phyloP scores from a whole-genome alignment of 2,888 invertebrate genomes.

The Athripsodes cinereus region DNA sequence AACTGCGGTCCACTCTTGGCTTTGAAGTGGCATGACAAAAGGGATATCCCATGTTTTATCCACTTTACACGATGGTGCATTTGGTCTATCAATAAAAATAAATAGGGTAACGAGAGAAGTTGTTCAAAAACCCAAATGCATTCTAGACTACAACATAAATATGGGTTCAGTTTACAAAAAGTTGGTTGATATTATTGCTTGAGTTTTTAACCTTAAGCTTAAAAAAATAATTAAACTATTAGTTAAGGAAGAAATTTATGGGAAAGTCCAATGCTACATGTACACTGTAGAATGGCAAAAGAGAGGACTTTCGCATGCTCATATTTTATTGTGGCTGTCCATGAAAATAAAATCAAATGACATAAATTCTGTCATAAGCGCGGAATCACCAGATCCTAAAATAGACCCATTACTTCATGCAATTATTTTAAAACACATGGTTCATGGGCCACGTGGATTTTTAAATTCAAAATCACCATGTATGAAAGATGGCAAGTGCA shows the following conservation, averaged over 20 bases:
- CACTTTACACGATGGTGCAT: too few species aligned
- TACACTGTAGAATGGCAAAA: not conserved
- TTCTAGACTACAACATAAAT: too few species aligned
- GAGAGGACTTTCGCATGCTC: not conserved
- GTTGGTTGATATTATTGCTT: too few species aligned
- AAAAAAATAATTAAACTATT: not conserved
- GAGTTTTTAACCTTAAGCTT: too few species aligned
- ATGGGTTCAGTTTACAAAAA: too few species aligned
- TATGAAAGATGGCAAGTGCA: slow-evolving; percentile 29
- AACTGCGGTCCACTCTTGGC: too few species aligned
- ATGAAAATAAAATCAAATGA: not conserved
- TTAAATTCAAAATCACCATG: slow-evolving; percentile 21
- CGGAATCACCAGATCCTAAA: not conserved
- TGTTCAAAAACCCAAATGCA: too few species aligned
- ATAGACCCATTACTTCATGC: slow-evolving; percentile 17
- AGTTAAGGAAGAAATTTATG: not conserved
- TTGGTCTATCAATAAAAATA: too few species aligned
- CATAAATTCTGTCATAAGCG: not conserved
- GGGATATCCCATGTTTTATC: too few species aligned
- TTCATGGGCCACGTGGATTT: slow-evolving; percentile 27
- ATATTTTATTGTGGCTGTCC: not conserved
- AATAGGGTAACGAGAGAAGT: too few species aligned
- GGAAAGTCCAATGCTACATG: not conserved
- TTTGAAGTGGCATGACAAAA: too few species aligned
- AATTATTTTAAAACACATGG: slow-evolving; percentile 24